A percentile compares a stretch with the other conserved stretches of the same genome.
Conservation (phyloP, 2,888 invertebrate genomes). For the Amblyjoppa fuscipennis region DNA sequence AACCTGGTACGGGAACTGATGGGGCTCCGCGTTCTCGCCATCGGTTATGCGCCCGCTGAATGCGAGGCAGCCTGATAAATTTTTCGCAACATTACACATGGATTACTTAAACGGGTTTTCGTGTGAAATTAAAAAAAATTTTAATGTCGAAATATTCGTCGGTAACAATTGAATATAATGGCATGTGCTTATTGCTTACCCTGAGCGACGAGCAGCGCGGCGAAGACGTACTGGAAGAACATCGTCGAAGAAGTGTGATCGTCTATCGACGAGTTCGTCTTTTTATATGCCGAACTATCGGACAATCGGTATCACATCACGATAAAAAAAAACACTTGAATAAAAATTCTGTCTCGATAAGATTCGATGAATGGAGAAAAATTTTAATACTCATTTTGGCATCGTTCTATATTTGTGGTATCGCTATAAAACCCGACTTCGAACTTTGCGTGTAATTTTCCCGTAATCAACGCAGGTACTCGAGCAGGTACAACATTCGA, state of each 20-base stretch:
- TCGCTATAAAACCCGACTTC: slow-evolving; percentile 16
- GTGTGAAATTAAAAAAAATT: neutral
- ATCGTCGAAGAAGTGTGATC: slow-evolving; percentile 63
- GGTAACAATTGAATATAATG: neutral
- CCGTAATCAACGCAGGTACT: neutral
- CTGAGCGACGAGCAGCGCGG: slow-evolving; percentile 69
- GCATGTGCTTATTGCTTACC: slow-evolving; percentile 70
- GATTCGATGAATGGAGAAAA: slow-evolving; percentile 20
- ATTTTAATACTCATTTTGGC: neutral
- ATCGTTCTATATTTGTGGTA: neutral
- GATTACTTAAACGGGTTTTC: neutral
- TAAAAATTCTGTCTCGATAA: slow-evolving; percentile 23
- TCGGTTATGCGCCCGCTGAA: slow-evolving; percentile 74
- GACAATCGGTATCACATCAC: slow-evolving; percentile 25
- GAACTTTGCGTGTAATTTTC: slow-evolving; percentile 30
- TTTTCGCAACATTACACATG: neutral
- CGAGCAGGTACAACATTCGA: neutral
- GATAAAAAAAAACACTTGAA: slow-evolving; percentile 21
- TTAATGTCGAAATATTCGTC: too few species aligned
- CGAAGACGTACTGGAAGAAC: slow-evolving; percentile 71
- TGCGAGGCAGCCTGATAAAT: slow-evolving; percentile 59
- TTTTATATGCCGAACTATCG: slow-evolving; percentile 59
- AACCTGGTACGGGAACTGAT: slow-evolving; percentile 85
- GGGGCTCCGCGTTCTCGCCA: slow-evolving; percentile 80
- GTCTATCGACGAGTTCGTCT: neutral